Percentiles rank a stretch among this genome's conserved stretches.
Conservation (phyloP, 2,113 vertebrate species). For the Capra hircus region DNA sequence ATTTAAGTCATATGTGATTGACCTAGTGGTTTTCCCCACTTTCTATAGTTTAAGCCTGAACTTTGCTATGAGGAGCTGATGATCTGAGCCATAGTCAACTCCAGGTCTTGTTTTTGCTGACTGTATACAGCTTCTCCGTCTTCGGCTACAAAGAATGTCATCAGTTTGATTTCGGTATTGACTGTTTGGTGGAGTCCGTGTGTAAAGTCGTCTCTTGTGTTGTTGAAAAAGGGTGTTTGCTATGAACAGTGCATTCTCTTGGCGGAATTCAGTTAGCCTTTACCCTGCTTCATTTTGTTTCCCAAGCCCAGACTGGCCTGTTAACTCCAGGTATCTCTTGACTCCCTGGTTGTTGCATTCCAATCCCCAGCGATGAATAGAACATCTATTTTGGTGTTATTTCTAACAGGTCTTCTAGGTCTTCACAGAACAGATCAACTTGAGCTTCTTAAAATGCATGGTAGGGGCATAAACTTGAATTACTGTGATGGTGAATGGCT, state of each 20-base stretch:
- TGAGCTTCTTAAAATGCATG: neutral
- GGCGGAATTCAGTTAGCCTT: neutral
- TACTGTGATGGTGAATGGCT: neutral
- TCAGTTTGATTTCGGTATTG: neutral
- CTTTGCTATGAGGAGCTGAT: neutral
- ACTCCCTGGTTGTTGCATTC: neutral
- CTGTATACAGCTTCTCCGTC: neutral
- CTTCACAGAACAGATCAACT: neutral
- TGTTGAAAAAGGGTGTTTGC: neutral
- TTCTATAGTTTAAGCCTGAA: neutral
- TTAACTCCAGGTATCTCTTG: neutral
- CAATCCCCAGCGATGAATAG: accelerated
- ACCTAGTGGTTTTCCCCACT: neutral
- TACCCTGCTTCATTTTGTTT: neutral
- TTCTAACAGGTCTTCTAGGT: neutral
- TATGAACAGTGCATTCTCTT: neutral
- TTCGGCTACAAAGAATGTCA: neutral
- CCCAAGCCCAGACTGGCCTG: neutral
- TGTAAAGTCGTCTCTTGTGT: neutral
- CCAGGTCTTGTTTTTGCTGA: neutral
- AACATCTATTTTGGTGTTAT: neutral
- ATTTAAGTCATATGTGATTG: neutral
- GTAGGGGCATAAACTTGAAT: neutral
- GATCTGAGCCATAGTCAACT: neutral
- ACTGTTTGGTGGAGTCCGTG: neutral